Evolutionary conservation across 2,797 vertebrate genomes (phyloP), one percentile per base, ranked within the genome.

Genomic region (Oryzias sinensis): DNA sequence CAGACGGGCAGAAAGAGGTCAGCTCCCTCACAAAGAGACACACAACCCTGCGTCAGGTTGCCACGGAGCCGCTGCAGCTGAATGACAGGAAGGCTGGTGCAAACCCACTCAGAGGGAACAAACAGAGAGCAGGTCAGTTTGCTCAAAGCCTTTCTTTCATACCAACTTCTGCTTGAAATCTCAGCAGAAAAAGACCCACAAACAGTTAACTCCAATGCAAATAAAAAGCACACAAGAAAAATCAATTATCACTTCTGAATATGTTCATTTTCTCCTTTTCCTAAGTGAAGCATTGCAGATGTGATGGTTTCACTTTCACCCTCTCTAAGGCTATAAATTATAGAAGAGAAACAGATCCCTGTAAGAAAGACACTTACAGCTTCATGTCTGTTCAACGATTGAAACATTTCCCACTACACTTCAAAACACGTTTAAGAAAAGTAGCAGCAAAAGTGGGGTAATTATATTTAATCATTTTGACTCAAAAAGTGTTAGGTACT

Each of bases 221-320:
- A 24, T 47, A 14, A 14, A 24, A 14, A 14, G 15, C 8, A 18
- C 45, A 47, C 4, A 5, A 15, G 11, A 24, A 15, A 14, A n/a
- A 53, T 43, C 4, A 25, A 17, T 17, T 1, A 29, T 11, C 16
- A 51, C 5, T 1, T 16, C n/a, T 29, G 8, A 5, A 15, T 6
- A 41, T 8, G 18, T 40, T 15, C 29, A 0, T 1, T 41, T 9
- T 40, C 1, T 5, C 14, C 15, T 7, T 16, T 1, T 62, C 25
- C 3, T 33, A 53, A 55, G 54, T 37, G 44, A 43, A 27, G 43
- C 16, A 17, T 15, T 14, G 6, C 18, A 68, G 58, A 56, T 44
- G 13, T 62, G 22, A 2, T 1, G 66, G 81, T 77, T 73, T 83
- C 79, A 79, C 74, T 79, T 85, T 84, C 84, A 65, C 62, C 67